phyloP scores from a whole-genome alignment of 92 coral and sea anemone species.

The Muricea muricata region DNA sequence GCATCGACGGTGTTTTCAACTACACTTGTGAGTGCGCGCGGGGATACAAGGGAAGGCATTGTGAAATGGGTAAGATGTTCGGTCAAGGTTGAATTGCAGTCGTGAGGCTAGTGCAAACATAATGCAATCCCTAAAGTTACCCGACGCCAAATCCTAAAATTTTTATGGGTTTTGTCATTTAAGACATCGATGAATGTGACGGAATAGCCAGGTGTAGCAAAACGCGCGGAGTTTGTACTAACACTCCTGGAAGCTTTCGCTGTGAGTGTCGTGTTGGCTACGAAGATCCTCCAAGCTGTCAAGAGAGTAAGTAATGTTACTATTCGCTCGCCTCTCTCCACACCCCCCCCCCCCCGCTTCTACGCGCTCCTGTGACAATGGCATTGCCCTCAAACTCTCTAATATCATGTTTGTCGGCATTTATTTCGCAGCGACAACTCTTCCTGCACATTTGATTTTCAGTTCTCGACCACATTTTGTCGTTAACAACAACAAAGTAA shows the following conservation, averaged over 20 bases:
- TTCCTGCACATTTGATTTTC: background rate
- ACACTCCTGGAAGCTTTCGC: constrained; percentile 2
- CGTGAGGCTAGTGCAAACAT: too few species aligned
- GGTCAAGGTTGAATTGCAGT: too few species aligned
- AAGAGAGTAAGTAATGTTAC: background rate
- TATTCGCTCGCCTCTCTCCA: too few species aligned
- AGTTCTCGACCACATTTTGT: too few species aligned
- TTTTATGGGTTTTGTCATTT: background rate
- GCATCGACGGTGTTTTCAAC: constrained; percentile 62
- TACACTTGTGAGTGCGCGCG: constrained; percentile 66
- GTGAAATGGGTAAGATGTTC: constrained; percentile 62
- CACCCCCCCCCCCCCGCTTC: too few species aligned
- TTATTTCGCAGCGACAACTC: too few species aligned
- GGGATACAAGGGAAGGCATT: constrained; percentile 62
- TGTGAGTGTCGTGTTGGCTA: constrained; percentile 7
- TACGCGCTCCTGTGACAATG: too few species aligned
- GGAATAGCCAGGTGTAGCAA: background rate
- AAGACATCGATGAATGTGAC: constrained; percentile 18
- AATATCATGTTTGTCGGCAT: too few species aligned
- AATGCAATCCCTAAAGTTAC: too few species aligned
- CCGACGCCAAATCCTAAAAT: too few species aligned
- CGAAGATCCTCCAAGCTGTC: background rate
- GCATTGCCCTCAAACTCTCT: too few species aligned
- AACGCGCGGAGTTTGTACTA: background rate
- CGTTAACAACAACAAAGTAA: too few species aligned